These are phyloP conservation scores for Taeniopygia guttata DNA, from an alignment of 2,797 vertebrate genomes.

Conservation along the genomic window DNA sequence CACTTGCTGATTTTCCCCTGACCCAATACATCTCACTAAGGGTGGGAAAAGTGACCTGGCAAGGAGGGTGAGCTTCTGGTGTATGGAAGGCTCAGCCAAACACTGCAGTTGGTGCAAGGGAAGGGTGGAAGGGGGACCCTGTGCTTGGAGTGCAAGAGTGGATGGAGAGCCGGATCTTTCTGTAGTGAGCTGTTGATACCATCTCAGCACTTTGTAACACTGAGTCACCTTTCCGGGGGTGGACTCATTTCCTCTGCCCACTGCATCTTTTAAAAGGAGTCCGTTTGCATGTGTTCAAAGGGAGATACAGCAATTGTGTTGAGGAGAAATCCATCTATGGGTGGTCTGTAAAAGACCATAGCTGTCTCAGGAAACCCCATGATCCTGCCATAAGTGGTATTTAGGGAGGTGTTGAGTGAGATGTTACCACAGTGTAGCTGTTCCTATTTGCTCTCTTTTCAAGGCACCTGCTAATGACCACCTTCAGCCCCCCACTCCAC, in stretches of 20 bases:
- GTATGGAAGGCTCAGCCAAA: not conserved
- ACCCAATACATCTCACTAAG: not conserved
- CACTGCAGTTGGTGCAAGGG: not conserved
- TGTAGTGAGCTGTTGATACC: not conserved
- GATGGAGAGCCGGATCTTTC: not conserved
- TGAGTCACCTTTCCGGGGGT: not conserved
- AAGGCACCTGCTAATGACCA: not conserved
- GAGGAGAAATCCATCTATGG: not conserved
- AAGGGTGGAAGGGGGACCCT: not conserved
- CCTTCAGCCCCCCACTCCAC: not conserved
- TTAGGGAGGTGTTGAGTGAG: not conserved
- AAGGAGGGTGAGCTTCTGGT: not conserved
- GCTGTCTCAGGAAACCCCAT: not conserved
- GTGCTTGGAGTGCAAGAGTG: not conserved
- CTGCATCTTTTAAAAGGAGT: not conserved
- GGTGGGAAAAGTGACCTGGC: too few relatives aligned
- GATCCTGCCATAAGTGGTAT: not conserved
- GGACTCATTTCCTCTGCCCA: not conserved
- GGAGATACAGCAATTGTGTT: not conserved
- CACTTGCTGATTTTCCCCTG: not conserved
- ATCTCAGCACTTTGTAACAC: not conserved
- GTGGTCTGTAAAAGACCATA: not conserved
- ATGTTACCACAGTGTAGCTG: not conserved
- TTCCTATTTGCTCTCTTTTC: not conserved
- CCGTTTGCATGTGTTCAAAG: not conserved